These are phyloP conservation scores for Lutjanus argentimaculatus DNA, from an alignment of 2,797 vertebrate genomes.

Conservation along the genomic window DNA sequence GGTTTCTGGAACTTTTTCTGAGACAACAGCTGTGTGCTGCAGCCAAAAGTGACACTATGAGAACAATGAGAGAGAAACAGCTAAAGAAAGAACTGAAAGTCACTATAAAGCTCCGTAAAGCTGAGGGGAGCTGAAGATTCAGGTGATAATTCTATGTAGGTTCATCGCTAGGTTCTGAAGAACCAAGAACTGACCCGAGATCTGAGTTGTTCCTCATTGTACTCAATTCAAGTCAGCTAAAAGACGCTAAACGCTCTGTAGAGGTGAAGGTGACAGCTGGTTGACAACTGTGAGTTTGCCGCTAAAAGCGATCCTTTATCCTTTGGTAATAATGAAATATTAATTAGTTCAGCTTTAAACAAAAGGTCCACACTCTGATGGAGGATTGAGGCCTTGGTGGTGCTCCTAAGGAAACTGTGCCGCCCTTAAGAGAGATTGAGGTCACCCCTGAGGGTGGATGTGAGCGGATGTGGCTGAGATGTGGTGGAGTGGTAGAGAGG, in stretches of 20 bases:
- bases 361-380: not conserved
- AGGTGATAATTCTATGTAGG: too few species aligned
- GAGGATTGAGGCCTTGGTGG: not conserved
- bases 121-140: too few species aligned
- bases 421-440: conserved; percentile 41
- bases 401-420: conserved; percentile 2
- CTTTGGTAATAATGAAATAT: not conserved
- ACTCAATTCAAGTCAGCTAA: too few species aligned
- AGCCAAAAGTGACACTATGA: not conserved
- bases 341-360: not conserved
- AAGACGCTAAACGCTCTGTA: not conserved
- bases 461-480: conserved; percentile 66
- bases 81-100: too few species aligned
- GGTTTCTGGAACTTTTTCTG: not conserved
- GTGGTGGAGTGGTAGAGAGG: conserved; percentile 71
- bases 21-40: too few species aligned
- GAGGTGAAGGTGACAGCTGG: not conserved
- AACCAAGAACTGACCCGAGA: not conserved
- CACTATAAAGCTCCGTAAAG: too few species aligned
- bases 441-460: conserved; percentile 59
- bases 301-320: not conserved
- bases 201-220: too few species aligned
- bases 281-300: not conserved
- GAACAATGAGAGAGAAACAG: not conserved
- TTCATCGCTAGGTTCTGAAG: not conserved